Percentiles rank a stretch among this genome's conserved stretches.
Evolutionary conservation across 1,140 invertebrate species (phyloP).

Genomic region (Drosophila prosaltans): DNA sequence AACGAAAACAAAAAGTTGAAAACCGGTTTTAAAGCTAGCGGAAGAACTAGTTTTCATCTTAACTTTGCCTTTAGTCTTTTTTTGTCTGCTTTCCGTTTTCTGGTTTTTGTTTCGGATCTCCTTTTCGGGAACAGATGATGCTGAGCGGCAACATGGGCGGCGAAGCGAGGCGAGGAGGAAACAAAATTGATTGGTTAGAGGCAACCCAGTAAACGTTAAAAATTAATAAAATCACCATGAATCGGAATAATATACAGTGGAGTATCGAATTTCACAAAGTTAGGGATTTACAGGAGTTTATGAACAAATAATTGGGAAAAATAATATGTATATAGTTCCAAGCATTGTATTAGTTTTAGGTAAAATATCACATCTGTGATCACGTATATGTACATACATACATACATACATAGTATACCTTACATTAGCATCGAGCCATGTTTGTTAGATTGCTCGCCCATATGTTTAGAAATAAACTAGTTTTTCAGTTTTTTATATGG

Average conservation of each 20-base stretch:
- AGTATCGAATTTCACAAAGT: not conserved
- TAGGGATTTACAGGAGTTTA: not conserved
- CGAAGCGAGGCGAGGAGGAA: constrained; percentile 17
- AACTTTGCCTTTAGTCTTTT: constrained; percentile 37
- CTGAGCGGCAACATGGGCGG: constrained; percentile 39
- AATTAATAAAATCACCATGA: not conserved
- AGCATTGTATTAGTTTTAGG: too few species aligned
- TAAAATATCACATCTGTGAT: too few species aligned
- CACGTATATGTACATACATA: too few species aligned
- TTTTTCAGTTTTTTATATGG: too few species aligned
- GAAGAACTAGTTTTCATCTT: constrained; percentile 72
- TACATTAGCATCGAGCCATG: too few species aligned
- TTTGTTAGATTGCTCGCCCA: too few species aligned
- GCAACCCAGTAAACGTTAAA: constrained; percentile 39
- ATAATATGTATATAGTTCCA: too few species aligned
- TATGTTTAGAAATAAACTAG: too few species aligned
- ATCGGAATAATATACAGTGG: not conserved
- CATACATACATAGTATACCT: too few species aligned
- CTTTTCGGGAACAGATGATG: constrained; percentile 78
- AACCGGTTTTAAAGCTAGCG: constrained; percentile 66
- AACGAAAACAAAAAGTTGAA: constrained; percentile 68
- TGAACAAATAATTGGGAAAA: too few species aligned
- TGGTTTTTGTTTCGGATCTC: constrained; percentile 56
- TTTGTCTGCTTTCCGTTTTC: constrained; percentile 40
- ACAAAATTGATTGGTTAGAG: constrained; percentile 5